Base-by-base conservation (phyloP, 2,113 vertebrate genomes). In the Sprattus sprattus region DNA sequence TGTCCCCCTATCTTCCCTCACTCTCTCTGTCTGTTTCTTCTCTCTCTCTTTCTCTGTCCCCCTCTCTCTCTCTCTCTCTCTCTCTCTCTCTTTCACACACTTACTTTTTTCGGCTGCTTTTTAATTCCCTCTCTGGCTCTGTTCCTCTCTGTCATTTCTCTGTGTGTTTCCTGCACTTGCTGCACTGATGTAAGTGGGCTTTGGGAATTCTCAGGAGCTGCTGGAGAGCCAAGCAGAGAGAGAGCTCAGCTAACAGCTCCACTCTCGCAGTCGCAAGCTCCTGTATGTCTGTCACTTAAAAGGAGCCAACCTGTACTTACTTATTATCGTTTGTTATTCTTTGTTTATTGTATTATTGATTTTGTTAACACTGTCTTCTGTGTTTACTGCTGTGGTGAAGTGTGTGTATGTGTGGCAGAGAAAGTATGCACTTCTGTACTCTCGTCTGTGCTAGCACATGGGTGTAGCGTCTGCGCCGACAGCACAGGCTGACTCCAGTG, bases 311-410 rank as follows among this genome's bases (percentile, higher is more conserved):
- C 32, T 78, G 71, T 78, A 32, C 32, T 78, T 15, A 32, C 71
- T 32, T 78, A 13, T 44, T 84, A 60, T 45, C 15, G 18, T 47
- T 89, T 78, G 6, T 84, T 81, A 85, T 18, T 60, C 82, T 87
- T 50, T 87, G 82, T 52, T 28, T 81, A 85, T n/a, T 60, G 84
- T 87, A 45, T 87, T 84, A 67, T 28, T 52, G 87, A 49, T 22
- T 47, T 18, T 49, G 47, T 52, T 86, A 60, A 15, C 28, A 75
- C 9, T 75, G 71, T 32, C 13, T 32, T 78, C 11, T 78, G 71
- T 78, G 71, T 5, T 32, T 32, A 8, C 11, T 71, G 64, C 46
- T 4, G 8, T 16, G 8, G 45, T 81, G 80, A 32, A 44, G 45
- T 54, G 46, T 52, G 47, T n/a, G 1, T 54, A 16, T 54, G 25